These are phyloP conservation scores for Oxyura jamaicensis DNA, from an alignment of 2,113 vertebrate species.

Conservation along the genomic window DNA sequence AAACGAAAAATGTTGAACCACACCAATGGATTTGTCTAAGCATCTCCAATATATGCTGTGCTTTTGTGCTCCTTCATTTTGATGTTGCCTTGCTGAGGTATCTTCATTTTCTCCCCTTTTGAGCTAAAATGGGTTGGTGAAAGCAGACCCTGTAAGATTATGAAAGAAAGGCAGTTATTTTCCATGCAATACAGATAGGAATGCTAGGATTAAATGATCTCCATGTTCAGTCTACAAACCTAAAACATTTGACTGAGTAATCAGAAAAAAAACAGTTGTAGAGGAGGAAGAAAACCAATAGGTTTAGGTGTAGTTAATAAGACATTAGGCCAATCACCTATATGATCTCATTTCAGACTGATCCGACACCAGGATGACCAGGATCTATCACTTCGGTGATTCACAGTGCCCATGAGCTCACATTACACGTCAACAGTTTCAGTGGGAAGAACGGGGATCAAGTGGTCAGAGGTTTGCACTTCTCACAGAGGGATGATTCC, in stretches of 20 bases:
- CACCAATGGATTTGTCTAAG: not conserved
- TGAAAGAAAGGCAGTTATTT: conserved; percentile 31
- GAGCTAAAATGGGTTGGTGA: conserved; percentile 57
- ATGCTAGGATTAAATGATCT: not conserved
- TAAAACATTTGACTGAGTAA: not conserved
- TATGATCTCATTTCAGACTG: not conserved
- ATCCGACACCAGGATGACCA: not conserved
- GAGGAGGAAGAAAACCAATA: not conserved
- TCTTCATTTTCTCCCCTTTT: conserved; percentile 54
- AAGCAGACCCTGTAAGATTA: conserved; percentile 52
- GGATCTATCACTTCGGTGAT: not conserved
- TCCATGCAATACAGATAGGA: not conserved
- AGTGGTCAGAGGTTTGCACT: not conserved
- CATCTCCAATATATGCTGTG: not conserved
- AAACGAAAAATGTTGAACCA: not conserved
- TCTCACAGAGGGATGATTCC: not conserved
- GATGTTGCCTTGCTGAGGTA: conserved; percentile 37
- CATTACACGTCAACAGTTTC: not conserved
- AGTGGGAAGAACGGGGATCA: not conserved
- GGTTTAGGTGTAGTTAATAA: not conserved
- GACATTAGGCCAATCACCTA: not conserved
- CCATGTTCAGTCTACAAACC: not conserved
- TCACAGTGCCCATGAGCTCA: not conserved
- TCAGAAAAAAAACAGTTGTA: not conserved
- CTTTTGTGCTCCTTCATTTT: not conserved